phyloP scores from a whole-genome alignment of 2,888 invertebrate genomes.

The Latrodectus hesperus region DNA sequence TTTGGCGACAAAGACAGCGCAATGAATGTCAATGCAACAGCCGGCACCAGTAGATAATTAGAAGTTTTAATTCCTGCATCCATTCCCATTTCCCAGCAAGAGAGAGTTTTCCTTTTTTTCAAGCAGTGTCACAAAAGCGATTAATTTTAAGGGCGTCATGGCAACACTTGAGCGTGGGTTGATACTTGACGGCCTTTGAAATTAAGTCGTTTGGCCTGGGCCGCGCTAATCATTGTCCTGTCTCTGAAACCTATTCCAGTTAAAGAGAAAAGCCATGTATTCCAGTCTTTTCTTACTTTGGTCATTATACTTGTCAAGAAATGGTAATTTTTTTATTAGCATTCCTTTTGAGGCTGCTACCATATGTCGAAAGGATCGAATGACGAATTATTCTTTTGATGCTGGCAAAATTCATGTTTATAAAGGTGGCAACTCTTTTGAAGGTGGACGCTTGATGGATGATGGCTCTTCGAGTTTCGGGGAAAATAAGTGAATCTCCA shows the following conservation, averaged over 20 bases:
- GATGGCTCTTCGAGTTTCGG: too few relatives aligned
- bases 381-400: too few relatives aligned
- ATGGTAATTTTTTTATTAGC: neutral
- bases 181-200: constrained; percentile 21
- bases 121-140: constrained; percentile 1
- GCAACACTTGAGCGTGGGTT: constrained; percentile 6
- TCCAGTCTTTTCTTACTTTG: neutral
- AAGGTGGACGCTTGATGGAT: too few relatives aligned
- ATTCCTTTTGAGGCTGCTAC: too few relatives aligned
- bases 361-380: too few relatives aligned
- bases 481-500: too few relatives aligned
- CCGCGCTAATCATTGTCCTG: constrained; percentile 44
- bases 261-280: constrained; percentile 3
- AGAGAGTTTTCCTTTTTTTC: neutral
- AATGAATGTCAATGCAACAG: constrained; percentile 34
- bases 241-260: constrained; percentile 16
- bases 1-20: constrained; percentile 5
- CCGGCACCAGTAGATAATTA: neutral
- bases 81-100: neutral
- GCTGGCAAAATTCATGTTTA: too few relatives aligned
- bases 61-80: constrained; percentile 39
- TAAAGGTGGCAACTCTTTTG: too few relatives aligned
- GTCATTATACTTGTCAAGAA: constrained; percentile 22
- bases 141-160: constrained; percentile 38
- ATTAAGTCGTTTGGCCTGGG: constrained; percentile 39